phyloP scores from a whole-genome alignment of 2,113 vertebrate genomes.

The Megaceryle maxima region DNA sequence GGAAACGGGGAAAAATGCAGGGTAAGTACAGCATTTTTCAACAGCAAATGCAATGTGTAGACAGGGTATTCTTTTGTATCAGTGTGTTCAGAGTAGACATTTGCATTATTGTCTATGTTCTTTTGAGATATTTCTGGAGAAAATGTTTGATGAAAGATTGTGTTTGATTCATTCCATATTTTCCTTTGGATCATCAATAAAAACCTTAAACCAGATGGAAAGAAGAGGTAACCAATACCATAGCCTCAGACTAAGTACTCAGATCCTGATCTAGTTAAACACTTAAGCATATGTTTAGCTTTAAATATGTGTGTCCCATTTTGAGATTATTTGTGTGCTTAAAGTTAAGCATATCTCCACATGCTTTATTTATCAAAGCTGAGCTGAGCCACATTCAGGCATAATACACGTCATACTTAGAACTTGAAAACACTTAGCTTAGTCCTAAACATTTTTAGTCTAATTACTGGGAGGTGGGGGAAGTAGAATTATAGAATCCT shows the following conservation, averaged over 20 bases:
- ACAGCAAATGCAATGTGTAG: background rate
- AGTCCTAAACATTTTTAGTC: background rate
- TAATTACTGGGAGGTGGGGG: background rate
- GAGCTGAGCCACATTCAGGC: background rate
- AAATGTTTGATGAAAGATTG: background rate
- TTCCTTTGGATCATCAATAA: background rate
- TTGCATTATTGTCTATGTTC: background rate
- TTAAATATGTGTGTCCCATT: background rate
- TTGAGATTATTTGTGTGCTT: constrained; percentile 3
- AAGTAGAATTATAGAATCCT: background rate
- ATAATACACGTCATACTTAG: background rate
- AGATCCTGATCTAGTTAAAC: constrained; percentile 7
- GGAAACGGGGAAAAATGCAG: constrained; percentile 34
- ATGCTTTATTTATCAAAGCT: background rate
- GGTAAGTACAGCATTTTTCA: constrained; percentile 20
- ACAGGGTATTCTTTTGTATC: background rate
- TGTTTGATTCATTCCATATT: constrained; percentile 4
- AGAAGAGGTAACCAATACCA: background rate
- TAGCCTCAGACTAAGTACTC: background rate
- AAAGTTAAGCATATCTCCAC: background rate
- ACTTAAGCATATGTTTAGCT: constrained; percentile 13
- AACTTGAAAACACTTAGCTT: background rate
- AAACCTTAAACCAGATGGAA: constrained; percentile 20
- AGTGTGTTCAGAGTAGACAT: background rate
- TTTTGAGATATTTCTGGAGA: constrained; percentile 32